Evolutionary conservation across 2,797 vertebrate genomes (phyloP).

Genomic region (Acropternis orthonyx): DNA sequence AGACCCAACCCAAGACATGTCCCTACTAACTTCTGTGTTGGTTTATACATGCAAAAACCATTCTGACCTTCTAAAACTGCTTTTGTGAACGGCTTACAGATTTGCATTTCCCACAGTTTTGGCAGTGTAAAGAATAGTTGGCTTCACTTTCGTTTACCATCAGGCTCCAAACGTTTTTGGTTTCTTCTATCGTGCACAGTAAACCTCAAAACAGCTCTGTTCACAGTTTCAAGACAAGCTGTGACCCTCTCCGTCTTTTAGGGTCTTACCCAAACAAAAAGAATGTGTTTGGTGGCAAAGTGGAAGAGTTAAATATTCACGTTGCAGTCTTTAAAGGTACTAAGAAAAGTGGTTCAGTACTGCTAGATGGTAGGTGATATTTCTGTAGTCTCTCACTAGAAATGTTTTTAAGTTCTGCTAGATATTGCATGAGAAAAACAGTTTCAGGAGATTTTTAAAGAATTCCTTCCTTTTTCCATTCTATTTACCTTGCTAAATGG

Average conservation of each 20-base stretch:
- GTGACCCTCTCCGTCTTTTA: neutral
- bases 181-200: neutral
- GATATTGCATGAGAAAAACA: neutral
- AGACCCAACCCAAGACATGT: neutral
- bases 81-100: rapidly evolving
- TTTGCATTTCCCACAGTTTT: neutral
- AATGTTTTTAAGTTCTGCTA: neutral
- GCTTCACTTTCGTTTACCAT: neutral
- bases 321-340: neutral
- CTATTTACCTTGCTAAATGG: neutral
- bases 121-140: neutral
- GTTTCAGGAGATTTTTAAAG: neutral
- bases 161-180: neutral
- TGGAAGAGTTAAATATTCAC: neutral
- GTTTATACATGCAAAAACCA: neutral
- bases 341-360: neutral
- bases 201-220: neutral
- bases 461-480: neutral
- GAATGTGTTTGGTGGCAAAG: neutral
- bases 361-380: neutral
- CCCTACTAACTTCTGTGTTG: neutral
- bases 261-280: neutral
- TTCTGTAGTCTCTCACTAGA: neutral
- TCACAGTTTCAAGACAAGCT: neutral
- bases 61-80: neutral